A percentile compares a stretch with the other conserved stretches of the same genome.
phyloP scores from a whole-genome alignment of 2,888 invertebrate genomes.

The Sicus ferrugineus region DNA sequence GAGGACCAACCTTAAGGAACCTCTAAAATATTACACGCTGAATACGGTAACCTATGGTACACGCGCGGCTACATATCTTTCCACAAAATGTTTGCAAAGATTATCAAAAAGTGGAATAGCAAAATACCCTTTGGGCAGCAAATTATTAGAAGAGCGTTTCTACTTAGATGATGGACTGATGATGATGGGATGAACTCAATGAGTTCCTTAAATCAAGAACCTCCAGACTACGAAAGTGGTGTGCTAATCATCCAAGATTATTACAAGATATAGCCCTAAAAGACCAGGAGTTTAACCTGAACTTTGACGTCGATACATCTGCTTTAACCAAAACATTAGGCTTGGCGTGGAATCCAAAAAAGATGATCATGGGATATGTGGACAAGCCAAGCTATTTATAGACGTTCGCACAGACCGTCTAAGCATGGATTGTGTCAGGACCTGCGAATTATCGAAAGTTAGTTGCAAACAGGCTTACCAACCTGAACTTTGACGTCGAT shows the following conservation, averaged over 20 bases:
- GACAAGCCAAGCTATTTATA: not conserved
- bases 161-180: conserved; percentile 24
- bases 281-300: not conserved
- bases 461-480: not conserved
- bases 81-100: conserved; percentile 36
- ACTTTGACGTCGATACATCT: not conserved
- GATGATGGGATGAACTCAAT: not conserved
- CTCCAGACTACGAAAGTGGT: not conserved
- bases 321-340: not conserved
- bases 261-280: not conserved
- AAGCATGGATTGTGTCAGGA: not conserved
- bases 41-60: conserved; percentile 40
- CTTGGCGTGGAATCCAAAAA: not conserved
- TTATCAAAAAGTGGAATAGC: conserved; percentile 21
- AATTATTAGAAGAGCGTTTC: not conserved
- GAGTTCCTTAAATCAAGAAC: not conserved
- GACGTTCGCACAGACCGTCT: not conserved
- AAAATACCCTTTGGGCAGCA: conserved; percentile 8
- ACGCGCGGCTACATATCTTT: conserved; percentile 39
- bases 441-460: not conserved
- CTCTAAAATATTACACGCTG: conserved; percentile 34
- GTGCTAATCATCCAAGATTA: not conserved
- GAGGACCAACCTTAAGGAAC: conserved; percentile 31
- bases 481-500: not conserved
- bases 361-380: not conserved